Percentiles rank a stretch among this genome's conserved stretches.
Evolutionary conservation across 2,888 invertebrate genomes (phyloP).

Genomic region (Theretra japonica): DNA sequence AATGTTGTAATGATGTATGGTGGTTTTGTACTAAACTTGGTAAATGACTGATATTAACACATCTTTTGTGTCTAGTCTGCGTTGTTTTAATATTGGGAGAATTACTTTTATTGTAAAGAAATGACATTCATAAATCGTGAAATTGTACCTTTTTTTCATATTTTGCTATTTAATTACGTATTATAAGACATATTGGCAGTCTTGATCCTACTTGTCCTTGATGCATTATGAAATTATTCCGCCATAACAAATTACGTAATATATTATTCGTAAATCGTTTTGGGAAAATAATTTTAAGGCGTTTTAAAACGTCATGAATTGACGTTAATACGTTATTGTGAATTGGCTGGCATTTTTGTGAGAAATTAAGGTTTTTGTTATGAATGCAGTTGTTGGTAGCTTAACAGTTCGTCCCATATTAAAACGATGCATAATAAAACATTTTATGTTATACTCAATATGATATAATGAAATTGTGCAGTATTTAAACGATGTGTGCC

Average conservation of each 20-base stretch:
- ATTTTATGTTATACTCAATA: conserved; percentile 35
- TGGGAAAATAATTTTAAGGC: too few species aligned
- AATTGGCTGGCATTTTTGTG: too few species aligned
- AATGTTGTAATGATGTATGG: conserved; percentile 37
- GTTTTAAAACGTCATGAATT: too few species aligned
- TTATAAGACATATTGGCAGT: too few species aligned
- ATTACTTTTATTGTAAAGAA: conserved; percentile 21
- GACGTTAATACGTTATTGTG: too few species aligned
- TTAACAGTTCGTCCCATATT: not conserved
- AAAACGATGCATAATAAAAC: conserved; percentile 33
- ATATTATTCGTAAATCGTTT: not conserved
- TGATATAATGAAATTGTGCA: conserved; percentile 38
- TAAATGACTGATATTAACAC: conserved; percentile 50
- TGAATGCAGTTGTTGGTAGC: not conserved
- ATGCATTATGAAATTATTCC: too few species aligned
- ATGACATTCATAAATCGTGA: not conserved
- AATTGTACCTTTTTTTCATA: too few species aligned
- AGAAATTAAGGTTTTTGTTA: too few species aligned
- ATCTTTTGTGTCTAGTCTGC: conserved; percentile 58
- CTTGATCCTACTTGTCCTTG: too few species aligned
- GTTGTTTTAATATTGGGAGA: conserved; percentile 36
- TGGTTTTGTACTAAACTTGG: conserved; percentile 35
- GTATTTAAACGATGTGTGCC: conserved; percentile 53
- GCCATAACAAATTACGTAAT: not conserved
- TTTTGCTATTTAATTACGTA: too few species aligned